A percentile compares a stretch with the other conserved stretches of the same genome.
phyloP scores from a whole-genome alignment of 2,113 vertebrate genomes.

The Corythornis madagascariensis region DNA sequence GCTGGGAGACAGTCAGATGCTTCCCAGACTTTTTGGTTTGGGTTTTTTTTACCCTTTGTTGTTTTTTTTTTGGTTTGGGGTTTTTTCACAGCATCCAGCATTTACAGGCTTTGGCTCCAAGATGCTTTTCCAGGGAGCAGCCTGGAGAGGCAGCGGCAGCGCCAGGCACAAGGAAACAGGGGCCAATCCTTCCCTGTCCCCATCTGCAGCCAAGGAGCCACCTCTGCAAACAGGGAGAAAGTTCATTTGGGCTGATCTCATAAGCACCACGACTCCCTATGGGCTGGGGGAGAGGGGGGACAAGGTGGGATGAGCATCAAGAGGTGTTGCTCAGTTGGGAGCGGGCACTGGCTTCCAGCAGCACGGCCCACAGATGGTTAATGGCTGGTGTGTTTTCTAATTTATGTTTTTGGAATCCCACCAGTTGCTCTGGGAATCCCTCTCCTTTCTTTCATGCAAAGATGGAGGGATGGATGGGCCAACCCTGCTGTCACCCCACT shows the following conservation, averaged over 20 bases:
- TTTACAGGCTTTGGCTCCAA: not conserved
- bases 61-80: not conserved
- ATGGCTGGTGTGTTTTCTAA: not conserved
- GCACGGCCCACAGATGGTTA: not conserved
- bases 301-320: not conserved
- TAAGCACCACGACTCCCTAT: rapidly evolving
- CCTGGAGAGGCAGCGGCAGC: not conserved
- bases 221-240: not conserved
- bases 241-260: not conserved
- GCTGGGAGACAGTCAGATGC: not conserved
- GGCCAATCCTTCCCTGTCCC: not conserved
- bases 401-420: not conserved
- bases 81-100: not conserved
- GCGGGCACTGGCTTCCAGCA: not conserved
- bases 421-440: rapidly evolving
- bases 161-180: not conserved
- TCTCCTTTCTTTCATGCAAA: not conserved
- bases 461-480: rapidly evolving
- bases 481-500: rapidly evolving
- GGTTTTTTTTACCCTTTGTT: no score
- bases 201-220: not conserved
- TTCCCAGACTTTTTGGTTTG: not conserved
- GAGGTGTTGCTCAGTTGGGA: rapidly evolving
- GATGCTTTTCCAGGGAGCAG: not conserved
- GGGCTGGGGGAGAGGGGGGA: rapidly evolving